Evolutionary conservation across 2,888 invertebrate species (phyloP), one percentile per base, ranked within the genome.

Genomic region (Ophion slaviceki): DNA sequence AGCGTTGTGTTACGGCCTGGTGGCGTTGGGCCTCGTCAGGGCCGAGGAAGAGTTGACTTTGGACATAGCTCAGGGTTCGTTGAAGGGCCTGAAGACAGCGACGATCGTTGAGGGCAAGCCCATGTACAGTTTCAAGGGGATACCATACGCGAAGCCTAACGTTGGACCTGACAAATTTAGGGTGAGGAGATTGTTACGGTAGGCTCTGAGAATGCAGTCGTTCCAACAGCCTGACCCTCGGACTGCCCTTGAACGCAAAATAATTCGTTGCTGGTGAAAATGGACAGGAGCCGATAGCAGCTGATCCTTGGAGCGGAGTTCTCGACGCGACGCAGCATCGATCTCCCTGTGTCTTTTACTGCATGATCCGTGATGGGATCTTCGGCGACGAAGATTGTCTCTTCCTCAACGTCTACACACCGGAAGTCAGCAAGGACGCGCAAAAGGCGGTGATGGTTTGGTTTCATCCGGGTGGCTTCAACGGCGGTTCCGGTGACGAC

Each of bases 331-430:
- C 92, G 1, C 76, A 89, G 17, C 89, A 91, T 79, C 88, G 90
- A n/a, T 47, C 87, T 1, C 57, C 89, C 11, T 93, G 93, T 45
- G 89, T 91, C 0, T 92, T 90, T 68, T 90, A 89, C 57, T 92
- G 92, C 72, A 91, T 91, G 84, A 80, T 93, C 0, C 82, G 88
- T 11, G 87, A 90, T 72, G 89, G 71, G 28, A 28, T 92, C 0
- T 59, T 91, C 10, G 93, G 93, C 2, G 89, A 91, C 0, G 93
- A 93, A 14, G 92, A 93, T 77, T 93, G 93, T 64, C 89, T 93
- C 0, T 92, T 89, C 68, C 64, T 93, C 1, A 93, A 93, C 64
- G 90, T 93, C 61, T 92, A 93, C 78, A 92, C 92, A 0, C 91
- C 93, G 1, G 87, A 88, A n/a, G 59, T 92, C 24, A 88, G 91